Conservation (phyloP, 2,113 vertebrate genomes). For the Sardina pilchardus region DNA sequence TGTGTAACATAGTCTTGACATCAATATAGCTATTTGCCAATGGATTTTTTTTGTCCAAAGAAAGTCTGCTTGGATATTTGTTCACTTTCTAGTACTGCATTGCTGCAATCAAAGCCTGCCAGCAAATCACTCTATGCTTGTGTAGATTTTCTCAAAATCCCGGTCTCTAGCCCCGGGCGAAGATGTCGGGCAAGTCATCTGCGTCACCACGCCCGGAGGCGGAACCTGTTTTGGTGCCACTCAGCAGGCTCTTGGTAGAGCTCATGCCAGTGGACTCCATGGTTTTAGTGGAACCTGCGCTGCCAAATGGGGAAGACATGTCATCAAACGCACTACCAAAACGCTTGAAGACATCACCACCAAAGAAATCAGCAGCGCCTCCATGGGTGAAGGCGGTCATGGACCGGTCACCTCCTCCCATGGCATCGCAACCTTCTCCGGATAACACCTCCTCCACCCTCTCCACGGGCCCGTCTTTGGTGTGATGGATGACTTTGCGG, state of each 20-base stretch:
- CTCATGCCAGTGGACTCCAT: neutral
- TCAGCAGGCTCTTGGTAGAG: neutral
- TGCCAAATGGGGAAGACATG: too few relatives aligned
- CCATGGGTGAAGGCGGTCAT: conserved; percentile 33
- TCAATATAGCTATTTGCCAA: neutral
- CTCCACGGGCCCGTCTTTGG: conserved; percentile 72
- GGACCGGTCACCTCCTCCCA: conserved; percentile 24
- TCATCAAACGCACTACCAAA: neutral
- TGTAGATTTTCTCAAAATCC: conserved; percentile 76
- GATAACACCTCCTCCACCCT: conserved; percentile 66
- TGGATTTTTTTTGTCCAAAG: neutral
- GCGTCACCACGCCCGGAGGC: conserved; percentile 55
- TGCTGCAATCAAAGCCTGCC: conserved; percentile 30
- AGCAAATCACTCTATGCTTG: conserved; percentile 36
- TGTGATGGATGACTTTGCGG: conserved; percentile 58
- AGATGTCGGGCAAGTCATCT: conserved; percentile 78
- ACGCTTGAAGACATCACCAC: conserved; percentile 36
- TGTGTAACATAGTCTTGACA: neutral
- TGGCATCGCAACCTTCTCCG: conserved; percentile 75
- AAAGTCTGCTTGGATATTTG: neutral
- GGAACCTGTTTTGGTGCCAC: neutral
- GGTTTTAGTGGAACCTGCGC: conserved; percentile 30
- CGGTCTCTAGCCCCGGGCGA: conserved; percentile 66
- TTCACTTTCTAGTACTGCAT: neutral
- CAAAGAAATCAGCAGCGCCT: neutral